Evolutionary conservation across 2,888 invertebrate genomes (phyloP).

Genomic region (Macrophya alboannulata): DNA sequence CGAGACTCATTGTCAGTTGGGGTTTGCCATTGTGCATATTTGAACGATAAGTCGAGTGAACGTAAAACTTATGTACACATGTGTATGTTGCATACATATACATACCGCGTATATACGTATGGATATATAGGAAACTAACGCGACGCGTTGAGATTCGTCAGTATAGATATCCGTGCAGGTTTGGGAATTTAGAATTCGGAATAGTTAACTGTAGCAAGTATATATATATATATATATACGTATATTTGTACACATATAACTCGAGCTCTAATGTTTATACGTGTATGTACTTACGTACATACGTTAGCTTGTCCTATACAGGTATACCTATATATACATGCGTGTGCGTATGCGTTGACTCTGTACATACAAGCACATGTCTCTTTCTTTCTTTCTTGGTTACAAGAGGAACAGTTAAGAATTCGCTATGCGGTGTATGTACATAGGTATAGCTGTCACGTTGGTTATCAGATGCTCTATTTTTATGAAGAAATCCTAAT

Average conservation of each 20-base stretch:
- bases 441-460: conserved; percentile 66
- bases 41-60: conserved; percentile 60
- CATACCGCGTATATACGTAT: background rate
- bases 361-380: background rate
- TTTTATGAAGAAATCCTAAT: conserved; percentile 72
- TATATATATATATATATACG: background rate
- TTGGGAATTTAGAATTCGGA: conserved; percentile 35
- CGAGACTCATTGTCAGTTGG: conserved; percentile 64
- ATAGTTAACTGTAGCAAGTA: conserved; percentile 30
- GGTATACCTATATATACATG: background rate
- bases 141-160: background rate
- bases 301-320: conserved; percentile 1
- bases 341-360: background rate
- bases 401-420: conserved; percentile 69
- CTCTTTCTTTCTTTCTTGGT: conserved; percentile 22
- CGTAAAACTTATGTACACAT: background rate
- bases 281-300: too few relatives aligned
- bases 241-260: background rate
- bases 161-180: conserved; percentile 12
- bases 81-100: background rate
- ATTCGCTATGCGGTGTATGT: conserved; percentile 69
- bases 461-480: conserved; percentile 73
- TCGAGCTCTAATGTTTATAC: background rate
- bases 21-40: conserved; percentile 60
- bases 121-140: background rate